A percentile compares a stretch with the other conserved stretches of the same genome.
These are phyloP conservation scores for Apostichopus californicus DNA, from an alignment of 35 echinoderm and acorn worm species.

Conservation along the genomic window DNA sequence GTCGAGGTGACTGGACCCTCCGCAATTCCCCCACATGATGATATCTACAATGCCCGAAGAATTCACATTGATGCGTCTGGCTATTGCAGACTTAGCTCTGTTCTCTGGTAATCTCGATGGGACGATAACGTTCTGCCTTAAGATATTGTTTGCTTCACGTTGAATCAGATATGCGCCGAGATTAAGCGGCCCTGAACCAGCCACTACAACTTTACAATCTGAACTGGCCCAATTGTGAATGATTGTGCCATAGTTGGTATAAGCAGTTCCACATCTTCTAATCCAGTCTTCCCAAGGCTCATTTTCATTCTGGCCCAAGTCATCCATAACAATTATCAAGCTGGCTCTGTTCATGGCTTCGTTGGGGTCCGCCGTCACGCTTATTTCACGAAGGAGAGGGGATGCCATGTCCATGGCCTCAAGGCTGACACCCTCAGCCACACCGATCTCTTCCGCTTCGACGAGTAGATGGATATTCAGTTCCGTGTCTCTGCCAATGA, in stretches of 20 bases:
- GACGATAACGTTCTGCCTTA: conserved; percentile 83
- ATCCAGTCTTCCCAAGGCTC: conserved; percentile 76
- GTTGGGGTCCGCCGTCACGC: conserved; percentile 64
- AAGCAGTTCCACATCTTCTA: conserved; percentile 63
- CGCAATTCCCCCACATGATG: conserved; percentile 90
- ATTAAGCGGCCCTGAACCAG: conserved; percentile 82
- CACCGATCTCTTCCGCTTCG: conserved; percentile 43
- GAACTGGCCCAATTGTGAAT: conserved; percentile 61
- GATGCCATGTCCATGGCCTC: conserved; percentile 82
- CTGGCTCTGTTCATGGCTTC: conserved; percentile 73
- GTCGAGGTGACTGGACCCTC: conserved; percentile 78
- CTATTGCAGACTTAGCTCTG: conserved; percentile 87
- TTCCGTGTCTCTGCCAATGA: conserved; percentile 69
- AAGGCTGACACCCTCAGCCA: conserved; percentile 72
- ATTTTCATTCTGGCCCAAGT: conserved; percentile 61
- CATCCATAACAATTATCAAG: conserved; percentile 83
- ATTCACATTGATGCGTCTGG: conserved; percentile 86
- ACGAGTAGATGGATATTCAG: conserved; percentile 75
- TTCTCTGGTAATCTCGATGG: conserved; percentile 80
- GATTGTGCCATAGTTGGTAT: conserved; percentile 69
- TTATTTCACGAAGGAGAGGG: conserved; percentile 74
- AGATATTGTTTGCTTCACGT: conserved; percentile 61
- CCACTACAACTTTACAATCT: conserved; percentile 84
- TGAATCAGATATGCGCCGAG: conserved; percentile 86
- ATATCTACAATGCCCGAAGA: conserved; percentile 81